Conservation (phyloP, 2,888 invertebrate species). For the Andricus quercusramuli region DNA sequence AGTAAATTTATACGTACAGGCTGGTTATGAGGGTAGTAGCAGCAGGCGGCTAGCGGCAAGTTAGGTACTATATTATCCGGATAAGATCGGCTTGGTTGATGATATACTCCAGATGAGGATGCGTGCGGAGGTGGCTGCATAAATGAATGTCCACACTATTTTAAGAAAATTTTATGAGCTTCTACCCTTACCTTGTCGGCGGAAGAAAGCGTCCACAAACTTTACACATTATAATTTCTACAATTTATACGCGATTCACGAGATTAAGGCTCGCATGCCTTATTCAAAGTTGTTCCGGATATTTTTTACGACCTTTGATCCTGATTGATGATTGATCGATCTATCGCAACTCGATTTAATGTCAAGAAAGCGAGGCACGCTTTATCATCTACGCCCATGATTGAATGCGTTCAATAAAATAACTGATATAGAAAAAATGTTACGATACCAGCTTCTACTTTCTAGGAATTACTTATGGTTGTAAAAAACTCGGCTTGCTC, state of each 20-base stretch:
- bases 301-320: neutral
- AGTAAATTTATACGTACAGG: conserved; percentile 25
- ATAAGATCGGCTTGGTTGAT: conserved; percentile 35
- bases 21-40: conserved; percentile 17
- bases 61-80: conserved; percentile 22
- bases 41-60: conserved; percentile 1
- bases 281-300: neutral
- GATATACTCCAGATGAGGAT: conserved; percentile 32
- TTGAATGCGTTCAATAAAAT: neutral
- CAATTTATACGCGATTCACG: neutral
- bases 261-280: neutral
- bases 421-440: neutral
- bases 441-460: neutral
- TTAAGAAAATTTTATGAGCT: neutral
- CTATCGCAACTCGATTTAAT: neutral
- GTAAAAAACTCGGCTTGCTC: neutral
- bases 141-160: conserved; percentile 21
- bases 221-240: neutral
- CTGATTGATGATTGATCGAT: conserved; percentile 18
- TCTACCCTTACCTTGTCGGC: neutral
- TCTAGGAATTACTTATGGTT: neutral
- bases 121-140: neutral
- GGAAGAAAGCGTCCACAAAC: neutral
- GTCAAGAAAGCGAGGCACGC: neutral
- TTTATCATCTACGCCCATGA: neutral